Evolutionary conservation across 2,113 vertebrate species (phyloP).

Genomic region (Ovibos moschatus): DNA sequence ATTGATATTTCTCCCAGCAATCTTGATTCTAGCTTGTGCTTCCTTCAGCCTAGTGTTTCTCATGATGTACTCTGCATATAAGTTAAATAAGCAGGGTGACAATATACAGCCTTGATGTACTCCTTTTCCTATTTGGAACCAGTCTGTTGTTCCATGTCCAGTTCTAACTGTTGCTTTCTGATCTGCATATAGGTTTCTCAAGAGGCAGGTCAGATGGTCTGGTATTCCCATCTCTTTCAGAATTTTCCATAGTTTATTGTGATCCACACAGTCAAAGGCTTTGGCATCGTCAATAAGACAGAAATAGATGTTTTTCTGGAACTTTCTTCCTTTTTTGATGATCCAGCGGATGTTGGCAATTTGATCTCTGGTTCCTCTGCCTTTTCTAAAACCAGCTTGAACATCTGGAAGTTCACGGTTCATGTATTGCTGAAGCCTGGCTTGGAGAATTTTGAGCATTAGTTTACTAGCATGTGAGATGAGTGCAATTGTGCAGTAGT

Average conservation of each 20-base stretch:
- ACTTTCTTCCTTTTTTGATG: background rate
- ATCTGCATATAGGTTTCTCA: background rate
- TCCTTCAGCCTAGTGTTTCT: background rate
- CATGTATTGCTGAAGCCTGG: background rate
- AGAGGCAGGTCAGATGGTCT: background rate
- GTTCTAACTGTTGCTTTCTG: background rate
- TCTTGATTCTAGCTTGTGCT: background rate
- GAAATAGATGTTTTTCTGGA: background rate
- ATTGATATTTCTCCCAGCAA: background rate
- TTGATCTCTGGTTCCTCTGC: background rate
- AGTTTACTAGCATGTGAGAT: background rate
- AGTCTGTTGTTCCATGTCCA: background rate
- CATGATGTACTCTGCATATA: background rate
- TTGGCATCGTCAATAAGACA: background rate
- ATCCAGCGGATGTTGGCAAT: background rate
- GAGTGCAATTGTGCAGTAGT: background rate
- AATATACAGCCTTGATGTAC: background rate
- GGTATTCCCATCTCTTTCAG: background rate
- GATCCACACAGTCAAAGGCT: background rate
- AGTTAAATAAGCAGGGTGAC: background rate
- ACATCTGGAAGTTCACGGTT: background rate
- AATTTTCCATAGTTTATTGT: background rate
- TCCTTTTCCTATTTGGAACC: background rate
- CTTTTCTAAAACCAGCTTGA: background rate
- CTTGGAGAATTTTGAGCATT: background rate